Conservation (phyloP, 2,113 vertebrate genomes). For the Cairina moschata region DNA sequence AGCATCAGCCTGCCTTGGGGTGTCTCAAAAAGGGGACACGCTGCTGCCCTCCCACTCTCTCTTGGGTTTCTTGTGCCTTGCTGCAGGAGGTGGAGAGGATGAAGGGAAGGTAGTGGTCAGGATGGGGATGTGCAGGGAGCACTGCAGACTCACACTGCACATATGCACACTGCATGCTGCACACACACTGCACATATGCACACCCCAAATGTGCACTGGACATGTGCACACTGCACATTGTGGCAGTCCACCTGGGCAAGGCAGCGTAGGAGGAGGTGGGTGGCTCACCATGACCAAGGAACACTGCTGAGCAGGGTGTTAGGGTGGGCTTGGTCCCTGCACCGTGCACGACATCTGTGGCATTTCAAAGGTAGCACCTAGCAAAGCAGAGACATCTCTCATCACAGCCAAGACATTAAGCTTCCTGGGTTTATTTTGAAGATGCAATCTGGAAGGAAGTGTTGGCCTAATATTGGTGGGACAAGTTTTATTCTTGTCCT, state of each 20-base stretch:
- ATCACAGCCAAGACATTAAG: neutral
- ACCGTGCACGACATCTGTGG: neutral
- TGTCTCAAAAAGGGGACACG: neutral
- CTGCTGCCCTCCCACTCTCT: neutral
- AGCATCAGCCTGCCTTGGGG: neutral
- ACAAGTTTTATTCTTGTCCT: neutral
- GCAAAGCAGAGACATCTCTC: neutral
- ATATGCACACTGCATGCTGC: rapidly evolving
- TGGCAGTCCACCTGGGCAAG: neutral
- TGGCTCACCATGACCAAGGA: neutral
- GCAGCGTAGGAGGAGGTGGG: too few species aligned
- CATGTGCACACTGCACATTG: neutral
- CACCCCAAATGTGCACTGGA: rapidly evolving
- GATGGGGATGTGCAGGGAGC: neutral
- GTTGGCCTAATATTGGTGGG: neutral
- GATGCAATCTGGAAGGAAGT: too few species aligned
- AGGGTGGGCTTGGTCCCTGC: neutral
- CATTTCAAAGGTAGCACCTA: neutral
- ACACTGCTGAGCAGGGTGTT: neutral
- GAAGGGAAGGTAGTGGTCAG: neutral
- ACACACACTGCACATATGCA: rapidly evolving
- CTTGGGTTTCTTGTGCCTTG: neutral
- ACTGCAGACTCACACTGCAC: rapidly evolving
- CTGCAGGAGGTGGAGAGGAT: neutral
- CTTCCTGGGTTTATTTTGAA: neutral